Conservation (phyloP, 1,140 invertebrate genomes). For the Drosophila jambulina region DNA sequence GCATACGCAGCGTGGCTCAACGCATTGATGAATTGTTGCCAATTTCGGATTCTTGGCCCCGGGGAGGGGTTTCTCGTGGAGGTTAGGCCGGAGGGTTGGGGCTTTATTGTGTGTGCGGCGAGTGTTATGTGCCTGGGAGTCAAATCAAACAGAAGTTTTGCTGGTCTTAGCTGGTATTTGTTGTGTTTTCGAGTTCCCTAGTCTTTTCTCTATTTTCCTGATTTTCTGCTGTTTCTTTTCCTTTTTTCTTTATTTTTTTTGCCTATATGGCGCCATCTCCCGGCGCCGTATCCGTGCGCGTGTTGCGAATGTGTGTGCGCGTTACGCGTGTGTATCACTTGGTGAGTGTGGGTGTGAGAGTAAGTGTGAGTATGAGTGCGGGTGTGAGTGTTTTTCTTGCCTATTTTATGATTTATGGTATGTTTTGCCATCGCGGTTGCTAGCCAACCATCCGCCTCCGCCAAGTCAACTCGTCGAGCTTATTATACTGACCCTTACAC, state of each 20-base stretch:
- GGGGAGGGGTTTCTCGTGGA: background rate
- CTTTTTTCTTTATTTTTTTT: slow-evolving; percentile 9
- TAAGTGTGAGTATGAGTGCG: background rate
- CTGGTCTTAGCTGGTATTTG: slow-evolving; percentile 55
- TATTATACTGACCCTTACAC: slow-evolving; percentile 74
- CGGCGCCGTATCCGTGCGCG: slow-evolving; percentile 60
- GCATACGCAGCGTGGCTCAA: slow-evolving; percentile 66
- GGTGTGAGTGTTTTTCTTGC: slow-evolving; percentile 47
- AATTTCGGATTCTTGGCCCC: slow-evolving; percentile 17
- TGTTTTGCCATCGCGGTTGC: slow-evolving; percentile 50
- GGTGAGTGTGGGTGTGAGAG: slow-evolving; percentile 2
- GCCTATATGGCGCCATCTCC: slow-evolving; percentile 67
- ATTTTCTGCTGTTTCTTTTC: slow-evolving; percentile 10
- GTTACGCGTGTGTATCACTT: slow-evolving; percentile 50
- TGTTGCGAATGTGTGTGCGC: slow-evolving; percentile 14
- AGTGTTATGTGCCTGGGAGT: slow-evolving; percentile 36
- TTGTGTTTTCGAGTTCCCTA: slow-evolving; percentile 31
- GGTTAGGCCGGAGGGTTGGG: background rate
- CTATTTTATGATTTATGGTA: slow-evolving; percentile 82
- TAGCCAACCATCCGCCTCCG: slow-evolving; percentile 43
- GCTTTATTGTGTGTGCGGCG: slow-evolving; percentile 4
- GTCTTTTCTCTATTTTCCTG: slow-evolving; percentile 33
- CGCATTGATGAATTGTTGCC: slow-evolving; percentile 80
- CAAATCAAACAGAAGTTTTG: slow-evolving; percentile 63
- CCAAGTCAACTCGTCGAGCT: slow-evolving; percentile 49